Conservation (phyloP, 2,113 vertebrate species). For the Hyaena hyaena region DNA sequence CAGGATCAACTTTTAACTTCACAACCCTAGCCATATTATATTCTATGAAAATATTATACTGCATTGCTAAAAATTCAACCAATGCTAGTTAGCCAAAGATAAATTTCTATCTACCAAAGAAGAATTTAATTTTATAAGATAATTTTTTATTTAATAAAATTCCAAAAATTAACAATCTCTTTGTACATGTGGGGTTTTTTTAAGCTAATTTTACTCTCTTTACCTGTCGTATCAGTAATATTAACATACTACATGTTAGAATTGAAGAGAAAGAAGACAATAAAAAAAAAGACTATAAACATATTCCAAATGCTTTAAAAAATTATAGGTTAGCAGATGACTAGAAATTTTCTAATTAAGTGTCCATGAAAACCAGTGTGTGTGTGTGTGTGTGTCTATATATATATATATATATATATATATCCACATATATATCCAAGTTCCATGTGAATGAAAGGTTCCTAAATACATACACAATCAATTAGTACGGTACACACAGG, state of each 20-base stretch:
- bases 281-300: neutral
- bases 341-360: conserved; percentile 12
- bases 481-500: neutral
- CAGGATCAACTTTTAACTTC: neutral
- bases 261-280: conserved; percentile 8
- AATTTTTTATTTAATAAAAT: conserved; percentile 10
- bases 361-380: neutral
- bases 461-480: neutral
- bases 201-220: conserved; percentile 47
- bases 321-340: neutral
- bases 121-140: neutral
- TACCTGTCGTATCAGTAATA: neutral
- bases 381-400: too few relatives aligned
- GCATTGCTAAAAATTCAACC: neutral
- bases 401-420: too few relatives aligned
- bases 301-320: conserved; percentile 31
- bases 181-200: neutral
- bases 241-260: neutral
- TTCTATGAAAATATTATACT: neutral
- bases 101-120: neutral
- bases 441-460: conserved; percentile 31
- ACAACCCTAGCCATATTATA: neutral
- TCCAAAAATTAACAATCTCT: neutral
- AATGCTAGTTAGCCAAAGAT: conserved; percentile 1
- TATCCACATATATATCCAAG: neutral